Percentiles rank a stretch among this genome's conserved stretches.
phyloP scores from a whole-genome alignment of 2,888 invertebrate species.

The Parnassius apollo region DNA sequence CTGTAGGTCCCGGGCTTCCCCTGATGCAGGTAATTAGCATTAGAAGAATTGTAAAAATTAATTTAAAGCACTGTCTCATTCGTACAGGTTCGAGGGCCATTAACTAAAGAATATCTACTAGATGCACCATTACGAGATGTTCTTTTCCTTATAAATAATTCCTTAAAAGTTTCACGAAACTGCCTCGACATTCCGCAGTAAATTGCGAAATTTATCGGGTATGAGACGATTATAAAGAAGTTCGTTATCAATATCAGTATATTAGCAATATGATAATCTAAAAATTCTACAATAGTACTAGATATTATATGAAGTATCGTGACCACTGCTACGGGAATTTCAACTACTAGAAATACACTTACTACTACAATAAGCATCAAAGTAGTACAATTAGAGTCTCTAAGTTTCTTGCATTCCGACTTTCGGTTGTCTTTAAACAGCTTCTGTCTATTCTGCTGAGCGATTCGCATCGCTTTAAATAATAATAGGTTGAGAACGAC shows the following conservation, averaged over 20 bases:
- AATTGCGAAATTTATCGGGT: constrained; percentile 97
- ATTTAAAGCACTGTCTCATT: constrained; percentile 89
- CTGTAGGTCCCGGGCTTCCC: too few relatives aligned
- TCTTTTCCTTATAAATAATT: constrained; percentile 85
- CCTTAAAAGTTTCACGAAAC: constrained; percentile 96
- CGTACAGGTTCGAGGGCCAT: constrained; percentile 90
- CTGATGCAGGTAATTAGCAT: too few relatives aligned
- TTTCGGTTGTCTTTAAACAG: constrained; percentile 88
- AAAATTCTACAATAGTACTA: constrained; percentile 85
- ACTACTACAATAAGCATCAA: constrained; percentile 94
- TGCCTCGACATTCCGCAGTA: constrained; percentile 98
- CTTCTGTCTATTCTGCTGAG: constrained; percentile 88
- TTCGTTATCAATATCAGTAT: constrained; percentile 91
- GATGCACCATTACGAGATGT: constrained; percentile 85
- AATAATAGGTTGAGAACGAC: constrained; percentile 94
- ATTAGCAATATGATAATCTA: constrained; percentile 90
- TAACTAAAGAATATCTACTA: constrained; percentile 89
- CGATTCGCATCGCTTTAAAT: constrained; percentile 91
- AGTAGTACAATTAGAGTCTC: constrained; percentile 92
- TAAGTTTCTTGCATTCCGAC: constrained; percentile 88
- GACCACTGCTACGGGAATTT: constrained; percentile 91
- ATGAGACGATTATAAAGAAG: constrained; percentile 94
- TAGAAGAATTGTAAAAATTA: not conserved
- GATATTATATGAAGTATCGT: constrained; percentile 92
- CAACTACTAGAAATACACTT: constrained; percentile 90